Base-by-base conservation (phyloP, 2,113 vertebrate genomes). In the Muntiacus muntjak region DNA sequence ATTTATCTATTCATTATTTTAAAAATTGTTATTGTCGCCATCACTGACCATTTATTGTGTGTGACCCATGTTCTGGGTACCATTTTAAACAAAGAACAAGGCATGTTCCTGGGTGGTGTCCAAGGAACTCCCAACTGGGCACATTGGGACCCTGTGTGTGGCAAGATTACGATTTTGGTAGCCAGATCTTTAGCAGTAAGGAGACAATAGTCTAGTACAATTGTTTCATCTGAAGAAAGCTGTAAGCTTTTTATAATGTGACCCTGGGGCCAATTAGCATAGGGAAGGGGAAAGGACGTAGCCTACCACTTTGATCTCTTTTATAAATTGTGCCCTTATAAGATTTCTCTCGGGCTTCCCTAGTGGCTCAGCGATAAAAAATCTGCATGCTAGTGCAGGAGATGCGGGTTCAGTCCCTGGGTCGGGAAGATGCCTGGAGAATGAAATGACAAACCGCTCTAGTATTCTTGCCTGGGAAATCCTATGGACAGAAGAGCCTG, bases 1-100 rank as follows among this genome's bases (percentile, higher is more conserved):
- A 98, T 98, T 98, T 98, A 98, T 97, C 95, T 96, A 90, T 97
- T 98, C 96, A 95, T 98, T 97, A 97, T 95, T 98, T 96, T 58
- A 54, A 92, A 81, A 79, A 95, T 58, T 93, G 94, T 89, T 81
- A 94, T 92, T 87, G 88, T 90, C 95, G 76, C 89, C 94, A 94
- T 87, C 74, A 78, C 15, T 87, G 94, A 89, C 58, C 94, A 64
- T 74, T 94, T 89, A 33, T 92, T 87, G 52, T 94, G 26, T 88
- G 26, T 2, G 30, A 92, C 92, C 89, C 25, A 26, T 67, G 89
- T 47, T 74, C 94, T 97, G 74, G 74, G 86, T 86, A 55, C 76
- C 76, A 45, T 94, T 91, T 90, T 96, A 52, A 96, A 97, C 74
- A 93, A 95, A 94, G 91, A 85, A 60, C 6, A 60, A 87, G 45